These are phyloP conservation scores for Choloepus hoffmanni DNA, from an alignment of 2,113 vertebrate species.

Conservation along the genomic window DNA sequence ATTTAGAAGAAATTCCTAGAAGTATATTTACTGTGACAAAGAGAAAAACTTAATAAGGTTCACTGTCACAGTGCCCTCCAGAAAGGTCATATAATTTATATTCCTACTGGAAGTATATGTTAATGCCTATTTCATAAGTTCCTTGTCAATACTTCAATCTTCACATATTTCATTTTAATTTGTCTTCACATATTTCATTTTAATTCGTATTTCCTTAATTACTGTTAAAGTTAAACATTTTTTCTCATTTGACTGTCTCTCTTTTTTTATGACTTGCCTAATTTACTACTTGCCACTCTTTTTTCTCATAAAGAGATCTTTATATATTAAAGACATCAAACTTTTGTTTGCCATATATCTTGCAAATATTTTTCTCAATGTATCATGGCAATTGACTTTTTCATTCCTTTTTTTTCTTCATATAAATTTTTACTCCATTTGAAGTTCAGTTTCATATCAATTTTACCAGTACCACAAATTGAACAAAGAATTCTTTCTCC, in stretches of 20 bases:
- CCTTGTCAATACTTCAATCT: not conserved
- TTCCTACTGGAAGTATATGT: not conserved
- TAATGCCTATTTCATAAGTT: conserved; percentile 34
- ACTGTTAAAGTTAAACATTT: conserved; percentile 1
- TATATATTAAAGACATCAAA: conserved; percentile 20
- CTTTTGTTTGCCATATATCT: not conserved
- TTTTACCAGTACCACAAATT: conserved; percentile 6
- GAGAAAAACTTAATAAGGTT: not conserved
- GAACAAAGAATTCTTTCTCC: not conserved
- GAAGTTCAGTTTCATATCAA: not conserved
- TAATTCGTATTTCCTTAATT: conserved; percentile 32
- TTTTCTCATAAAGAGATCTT: conserved; percentile 16
- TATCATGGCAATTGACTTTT: conserved; percentile 16
- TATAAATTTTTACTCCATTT: conserved; percentile 12
- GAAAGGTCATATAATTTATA: not conserved
- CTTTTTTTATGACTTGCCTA: conserved; percentile 4
- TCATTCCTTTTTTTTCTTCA: not conserved
- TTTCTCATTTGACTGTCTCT: not conserved
- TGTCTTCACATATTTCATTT: conserved; percentile 3
- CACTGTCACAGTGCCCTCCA: not conserved
- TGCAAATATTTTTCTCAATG: conserved; percentile 28
- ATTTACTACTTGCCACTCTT: not conserved
- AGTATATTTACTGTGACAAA: not conserved
- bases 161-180: conserved; percentile 32
- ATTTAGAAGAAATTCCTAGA: conserved; percentile 44